Evolutionary conservation across 2,113 vertebrate genomes (phyloP).

Genomic region (Nycticebus coucang): DNA sequence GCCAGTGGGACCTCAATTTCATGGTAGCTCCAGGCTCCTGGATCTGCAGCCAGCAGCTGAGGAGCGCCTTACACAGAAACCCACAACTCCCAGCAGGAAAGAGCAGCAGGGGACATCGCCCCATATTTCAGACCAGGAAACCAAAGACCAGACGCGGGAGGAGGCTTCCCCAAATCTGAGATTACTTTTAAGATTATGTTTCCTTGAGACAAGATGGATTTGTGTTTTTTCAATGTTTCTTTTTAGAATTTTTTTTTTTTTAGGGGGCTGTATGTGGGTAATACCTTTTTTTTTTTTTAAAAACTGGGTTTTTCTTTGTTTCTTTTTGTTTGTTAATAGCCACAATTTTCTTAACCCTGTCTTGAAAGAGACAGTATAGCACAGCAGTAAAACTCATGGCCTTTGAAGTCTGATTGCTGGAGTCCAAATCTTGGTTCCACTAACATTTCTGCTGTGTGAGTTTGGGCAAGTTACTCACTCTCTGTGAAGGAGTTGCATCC

Average conservation of each 20-base stretch:
- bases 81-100: background rate
- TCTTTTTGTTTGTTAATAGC: background rate
- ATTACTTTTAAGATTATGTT: background rate
- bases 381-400: background rate
- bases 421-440: background rate
- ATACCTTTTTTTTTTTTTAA: background rate
- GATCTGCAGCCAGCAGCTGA: background rate
- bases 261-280: no score
- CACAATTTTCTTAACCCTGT: background rate
- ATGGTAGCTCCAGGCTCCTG: rapidly evolving
- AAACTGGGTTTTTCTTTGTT: background rate
- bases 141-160: background rate
- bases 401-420: background rate
- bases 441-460: background rate
- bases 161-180: background rate
- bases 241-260: background rate
- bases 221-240: background rate
- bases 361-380: background rate
- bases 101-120: no score
- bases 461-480: no score
- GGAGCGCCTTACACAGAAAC: background rate
- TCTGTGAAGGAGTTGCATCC: background rate
- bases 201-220: background rate
- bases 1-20: background rate
- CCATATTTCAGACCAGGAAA: background rate